Base-by-base conservation (phyloP, 2,888 invertebrate genomes). In the Drosophila borborema region DNA sequence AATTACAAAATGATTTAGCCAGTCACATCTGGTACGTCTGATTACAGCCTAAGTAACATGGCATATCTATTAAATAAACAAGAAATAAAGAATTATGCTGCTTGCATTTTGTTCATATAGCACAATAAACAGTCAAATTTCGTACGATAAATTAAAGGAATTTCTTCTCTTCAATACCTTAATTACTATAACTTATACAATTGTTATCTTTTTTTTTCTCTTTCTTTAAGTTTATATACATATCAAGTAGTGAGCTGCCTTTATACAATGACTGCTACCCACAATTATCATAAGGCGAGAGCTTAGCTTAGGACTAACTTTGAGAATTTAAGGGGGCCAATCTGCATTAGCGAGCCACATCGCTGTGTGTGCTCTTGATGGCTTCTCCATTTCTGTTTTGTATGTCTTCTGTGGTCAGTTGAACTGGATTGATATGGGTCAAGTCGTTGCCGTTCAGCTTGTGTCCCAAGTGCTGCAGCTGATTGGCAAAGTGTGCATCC, bases 391-490 rank as follows among this genome's bases (percentile, higher is more conserved):
- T 91, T 12, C 82, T 78, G 46, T 91, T 91, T 9, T 82, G 67
- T 38, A 79, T 49, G 41, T 91, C 85, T 8, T 80, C 72, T n/a
- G 77, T 51, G 14, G 81, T 78, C 3, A 91, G 61, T 65, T 83
- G 85, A 18, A 64, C 34, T 6, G 83, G 77, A 69, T 81, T 69
- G 40, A 81, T 74, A 51, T 51, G 69, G 36, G 28, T 45, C 38
- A 64, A 18, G 40, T 81, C 64, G 56, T 86, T 87, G n/a, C 82
- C 89, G 55, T 90, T 91, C 43, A 91, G 80, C 54, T 90, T 88
- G 14, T 82, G 86, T 20, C 87, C 81, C 63, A 90, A 64, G 41
- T 91, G 90, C 8, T 88, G 76, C 55, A 91, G 49, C 58, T 91
- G 92, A 34, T 87, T 65, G 36, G 86, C 79, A 12, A 92, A 80